Percentiles rank a stretch among this genome's conserved stretches.
Conservation (phyloP, 2,888 invertebrate species). For the Acleris laterana region DNA sequence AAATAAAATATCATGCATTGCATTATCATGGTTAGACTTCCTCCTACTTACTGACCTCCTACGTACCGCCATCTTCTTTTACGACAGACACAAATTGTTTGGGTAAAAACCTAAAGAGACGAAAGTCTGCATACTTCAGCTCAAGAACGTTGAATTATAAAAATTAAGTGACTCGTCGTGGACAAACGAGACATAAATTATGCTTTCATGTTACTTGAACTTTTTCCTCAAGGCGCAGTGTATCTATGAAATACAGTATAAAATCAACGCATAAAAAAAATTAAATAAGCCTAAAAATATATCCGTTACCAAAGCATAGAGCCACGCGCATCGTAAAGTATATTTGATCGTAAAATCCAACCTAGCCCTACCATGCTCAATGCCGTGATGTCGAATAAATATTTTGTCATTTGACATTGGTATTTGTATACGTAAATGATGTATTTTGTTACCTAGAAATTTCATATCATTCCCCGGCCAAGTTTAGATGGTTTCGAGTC, state of each 20-base stretch:
- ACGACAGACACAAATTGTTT: background rate
- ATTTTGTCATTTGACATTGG: too few species aligned
- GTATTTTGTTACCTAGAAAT: background rate
- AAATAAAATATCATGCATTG: too few species aligned
- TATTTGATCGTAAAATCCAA: too few species aligned
- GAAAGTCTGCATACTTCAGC: background rate
- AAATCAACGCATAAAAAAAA: background rate
- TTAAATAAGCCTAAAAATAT: too few species aligned
- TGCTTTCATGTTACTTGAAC: conserved; percentile 6
- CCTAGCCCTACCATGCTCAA: too few species aligned
- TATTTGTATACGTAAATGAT: too few species aligned
- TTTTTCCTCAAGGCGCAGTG: background rate
- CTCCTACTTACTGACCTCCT: too few species aligned
- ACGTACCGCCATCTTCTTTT: background rate
- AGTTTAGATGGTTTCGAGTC: background rate
- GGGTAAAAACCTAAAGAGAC: background rate
- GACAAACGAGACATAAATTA: conserved; percentile 12
- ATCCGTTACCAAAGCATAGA: too few species aligned
- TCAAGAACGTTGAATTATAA: background rate
- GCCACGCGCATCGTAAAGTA: too few species aligned
- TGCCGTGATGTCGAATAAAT: too few species aligned
- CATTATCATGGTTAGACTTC: too few species aligned
- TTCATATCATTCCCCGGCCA: too few species aligned
- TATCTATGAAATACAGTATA: background rate
- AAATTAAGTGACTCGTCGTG: background rate